Base-by-base conservation (phyloP, 2,113 vertebrate species). In the Coptodon rendalli region DNA sequence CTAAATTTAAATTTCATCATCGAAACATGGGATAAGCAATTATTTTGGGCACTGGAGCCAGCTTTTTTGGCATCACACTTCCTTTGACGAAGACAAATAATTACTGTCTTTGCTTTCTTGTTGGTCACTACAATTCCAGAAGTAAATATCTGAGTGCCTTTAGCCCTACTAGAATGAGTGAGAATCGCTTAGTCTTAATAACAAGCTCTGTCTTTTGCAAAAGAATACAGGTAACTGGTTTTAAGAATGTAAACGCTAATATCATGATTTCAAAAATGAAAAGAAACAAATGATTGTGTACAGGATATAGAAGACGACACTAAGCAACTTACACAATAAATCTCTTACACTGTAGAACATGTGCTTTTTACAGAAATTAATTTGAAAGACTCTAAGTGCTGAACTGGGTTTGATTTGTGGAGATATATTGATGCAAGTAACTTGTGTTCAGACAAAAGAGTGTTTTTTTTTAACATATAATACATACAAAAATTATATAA, bases 291-390 rank as follows among this genome's bases (percentile, higher is more conserved):
- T 14, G 13, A 45, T 27, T 16, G 13, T 27, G 7, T 17, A 27
- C 5, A 6, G 19, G 11, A 24, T 24, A 43, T 16, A 71, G 13
- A 73, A 73, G 22, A 45, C 2, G 13, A 27, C 7, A 24, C 38
- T 27, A 27, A 43, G 11, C 3, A 71, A 14, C 4, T 24, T 24
- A 24, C 3, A 43, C 5, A 27, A 27, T 27, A 45, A 7, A 45
- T 73, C 7, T 73, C 13, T 73, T 45, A 71, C 9, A 43, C 38
- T 71, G 4, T 16, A 57, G 7, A 29, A 57, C 56, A 27, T 14
- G 4, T 14, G 0, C 54, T 71, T 43, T 40, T 40, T 43, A 13
- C 0, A 68, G 13, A 22, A 68, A 22, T 1, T 13, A 0, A 13
- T 13, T 40, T 40, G 6, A 12, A 22, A 22, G 34, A 68, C n/a